Base-by-base conservation (phyloP, 2,888 invertebrate species). In the Rotaria magnacalcarata region DNA sequence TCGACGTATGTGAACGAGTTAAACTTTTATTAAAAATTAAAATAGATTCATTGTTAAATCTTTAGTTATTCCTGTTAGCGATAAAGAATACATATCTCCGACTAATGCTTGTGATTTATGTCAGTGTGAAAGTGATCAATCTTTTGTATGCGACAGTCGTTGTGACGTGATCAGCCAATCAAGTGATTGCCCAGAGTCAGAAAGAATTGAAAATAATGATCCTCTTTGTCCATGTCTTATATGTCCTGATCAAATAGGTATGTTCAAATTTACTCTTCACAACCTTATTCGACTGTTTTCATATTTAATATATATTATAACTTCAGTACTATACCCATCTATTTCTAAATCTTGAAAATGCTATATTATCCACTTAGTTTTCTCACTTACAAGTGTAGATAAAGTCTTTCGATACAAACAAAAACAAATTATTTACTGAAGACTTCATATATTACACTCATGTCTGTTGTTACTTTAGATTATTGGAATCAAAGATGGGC, bases 1-100 rank as follows among this genome's bases (percentile, higher is more conserved):
- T 19, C 34, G 67, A 67, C 19, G 67, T 67, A 67, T 41, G 67
- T 67, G 0, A 19, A 34, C 34, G 16, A 14, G 6, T 14, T 67
- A 8, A 34, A 34, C 0, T 27, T 67, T 2, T 21, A 24, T 67
- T 67, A 27, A 6, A 6, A 11, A 7, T 67, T 0, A 27, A 27
- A 19, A 27, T 34, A 14, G 24, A 67, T 34, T 6, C 0, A 19
- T 41, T 16, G 2, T 67, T 34, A 67, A 67, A 67, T 41, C 19
- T 67, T 67, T 67, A 67, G 67, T 67, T 27, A 67, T 67, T 34
- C 67, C 67, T 67, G 67, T 67, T 67, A 14, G 67, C 34, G 14
- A 41, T 0, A 34, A 67, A 67, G 67, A 67, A 67, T 67, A 67
- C 24, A 41, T 41, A 19, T 67, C 67, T 34, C 67, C 67, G 0